These are phyloP conservation scores for Tricholaema leucomelas DNA, from an alignment of 2,113 vertebrate genomes.

Conservation along the genomic window DNA sequence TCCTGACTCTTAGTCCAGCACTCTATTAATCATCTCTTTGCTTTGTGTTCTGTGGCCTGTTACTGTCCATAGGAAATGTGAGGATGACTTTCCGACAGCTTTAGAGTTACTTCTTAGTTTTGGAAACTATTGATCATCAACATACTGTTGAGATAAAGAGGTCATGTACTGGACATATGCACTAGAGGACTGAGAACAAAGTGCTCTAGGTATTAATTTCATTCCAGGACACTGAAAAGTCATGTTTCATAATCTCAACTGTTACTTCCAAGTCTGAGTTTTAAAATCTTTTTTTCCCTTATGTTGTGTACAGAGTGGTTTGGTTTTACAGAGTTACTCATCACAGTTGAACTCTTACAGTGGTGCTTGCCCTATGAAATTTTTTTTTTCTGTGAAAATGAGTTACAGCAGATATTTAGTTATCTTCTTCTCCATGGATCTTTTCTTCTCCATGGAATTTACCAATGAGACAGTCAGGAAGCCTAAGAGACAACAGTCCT, in stretches of 20 bases:
- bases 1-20: constrained; percentile 43
- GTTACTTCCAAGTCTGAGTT: background rate
- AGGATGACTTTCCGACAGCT: constrained; percentile 16
- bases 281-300: background rate
- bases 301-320: background rate
- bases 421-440: too few species aligned
- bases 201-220: background rate
- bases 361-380: constrained; percentile 7
- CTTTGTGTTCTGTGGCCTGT: constrained; percentile 23
- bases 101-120: constrained; percentile 35
- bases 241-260: background rate
- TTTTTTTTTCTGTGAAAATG: background rate
- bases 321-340: background rate
- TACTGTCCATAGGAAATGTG: constrained; percentile 56
- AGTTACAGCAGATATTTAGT: background rate
- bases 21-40: constrained; percentile 43
- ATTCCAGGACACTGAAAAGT: background rate
- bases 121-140: constrained; percentile 50
- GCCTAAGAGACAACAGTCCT: background rate
- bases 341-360: background rate
- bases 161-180: background rate
- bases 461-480: background rate
- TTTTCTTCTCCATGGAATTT: constrained; percentile 2
- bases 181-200: background rate
- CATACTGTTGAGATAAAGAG: background rate